A percentile compares a stretch with the other conserved stretches of the same genome.
phyloP scores from a whole-genome alignment of 2,888 invertebrate species.

The Watsonalla cultraria region DNA sequence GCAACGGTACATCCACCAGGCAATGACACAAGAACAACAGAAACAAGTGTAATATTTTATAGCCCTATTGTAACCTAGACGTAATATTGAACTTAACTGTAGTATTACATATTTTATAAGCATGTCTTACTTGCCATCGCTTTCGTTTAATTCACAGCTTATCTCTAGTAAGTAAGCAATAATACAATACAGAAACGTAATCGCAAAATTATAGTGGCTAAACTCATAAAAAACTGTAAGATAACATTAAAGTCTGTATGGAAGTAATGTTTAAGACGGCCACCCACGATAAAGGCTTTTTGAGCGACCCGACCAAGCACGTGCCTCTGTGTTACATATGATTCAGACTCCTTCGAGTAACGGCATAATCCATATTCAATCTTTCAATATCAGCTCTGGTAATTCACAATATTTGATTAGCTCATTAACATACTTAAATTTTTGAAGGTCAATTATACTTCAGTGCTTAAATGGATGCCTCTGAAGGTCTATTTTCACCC shows the following conservation, averaged over 20 bases:
- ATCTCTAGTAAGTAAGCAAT: no score
- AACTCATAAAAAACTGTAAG: slow-evolving; percentile 14
- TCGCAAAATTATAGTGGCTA: background rate
- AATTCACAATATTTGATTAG: background rate
- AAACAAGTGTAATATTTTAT: no score
- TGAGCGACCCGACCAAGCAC: slow-evolving; percentile 17
- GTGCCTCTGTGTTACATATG: slow-evolving; percentile 16
- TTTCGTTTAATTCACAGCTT: no score
- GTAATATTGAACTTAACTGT: no score
- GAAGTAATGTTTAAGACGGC: slow-evolving; percentile 26
- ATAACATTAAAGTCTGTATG: slow-evolving; percentile 46
- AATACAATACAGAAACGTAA: background rate
- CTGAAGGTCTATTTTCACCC: slow-evolving; percentile 1
- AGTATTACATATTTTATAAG: no score
- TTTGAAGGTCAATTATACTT: slow-evolving; percentile 3
- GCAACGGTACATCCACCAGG: no score
- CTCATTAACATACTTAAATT: background rate
- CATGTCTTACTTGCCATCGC: no score
- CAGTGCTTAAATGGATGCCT: background rate
- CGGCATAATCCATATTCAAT: background rate
- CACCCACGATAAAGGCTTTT: slow-evolving; percentile 40
- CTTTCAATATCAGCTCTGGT: background rate
- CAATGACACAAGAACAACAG: no score
- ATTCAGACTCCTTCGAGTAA: slow-evolving; percentile 14
- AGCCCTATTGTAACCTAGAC: no score